Evolutionary conservation across 2,113 vertebrate species (phyloP), one percentile per base, ranked within the genome.

Genomic region (Burhinus bistriatus): DNA sequence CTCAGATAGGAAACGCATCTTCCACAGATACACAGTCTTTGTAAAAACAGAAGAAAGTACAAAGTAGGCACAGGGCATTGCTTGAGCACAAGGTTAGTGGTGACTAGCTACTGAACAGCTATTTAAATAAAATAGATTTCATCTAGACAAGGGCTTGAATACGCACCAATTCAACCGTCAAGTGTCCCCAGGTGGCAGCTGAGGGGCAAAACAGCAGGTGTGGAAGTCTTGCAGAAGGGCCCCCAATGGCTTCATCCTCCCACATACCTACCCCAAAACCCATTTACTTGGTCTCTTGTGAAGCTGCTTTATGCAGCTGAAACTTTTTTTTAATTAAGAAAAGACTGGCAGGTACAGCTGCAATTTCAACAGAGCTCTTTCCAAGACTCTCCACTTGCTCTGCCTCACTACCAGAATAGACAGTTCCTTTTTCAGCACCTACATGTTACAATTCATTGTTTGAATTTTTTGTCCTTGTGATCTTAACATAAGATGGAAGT

Each of bases 401-500:
- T 77, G 59, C 38, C 55, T 89, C 34, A 5, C 38, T 83, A 64
- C 26, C 59, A 78, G 64, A 86, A 86, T 51, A 65, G 25, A 73
- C 9, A 55, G 36, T 11, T 86, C 19, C 26, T 75, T 70, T 73
- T 47, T 57, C 72, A 88, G 30, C 42, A 77, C 2, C 3, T 30
- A 61, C 9, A 69, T 27, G 23, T 49, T 61, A 57, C 57, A 69
- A 76, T 20, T 94, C 62, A 18, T n/a, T 94, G 80, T 84, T 87
- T 69, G 70, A 55, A 36, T 42, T 64, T 85, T 90, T 87, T 83
- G 34, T 79, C 42, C 65, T 91, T 93, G 45, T 59, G 70, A 78
- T 81, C 87, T 68, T 93, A 90, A 68, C 72, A 42, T 36, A 92
- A 88, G 80, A 95, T 61, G 72, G 70, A 93, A 89, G 79, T 95